Conservation (phyloP, 2,113 vertebrate genomes). For the Cebidichthys violaceus region DNA sequence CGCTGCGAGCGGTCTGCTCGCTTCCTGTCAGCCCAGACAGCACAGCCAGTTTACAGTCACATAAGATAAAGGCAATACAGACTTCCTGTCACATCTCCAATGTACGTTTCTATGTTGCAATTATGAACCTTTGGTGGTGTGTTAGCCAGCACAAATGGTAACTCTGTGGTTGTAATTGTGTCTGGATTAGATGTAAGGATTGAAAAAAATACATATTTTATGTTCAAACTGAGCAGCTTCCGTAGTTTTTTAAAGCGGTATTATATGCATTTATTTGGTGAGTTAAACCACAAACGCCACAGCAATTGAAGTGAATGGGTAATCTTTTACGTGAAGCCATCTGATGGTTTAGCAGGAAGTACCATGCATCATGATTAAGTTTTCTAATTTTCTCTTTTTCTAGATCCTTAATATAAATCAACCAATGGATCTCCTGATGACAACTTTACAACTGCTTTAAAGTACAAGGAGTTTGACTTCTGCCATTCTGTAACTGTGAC, state of each 20-base stretch:
- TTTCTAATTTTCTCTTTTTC: not conserved
- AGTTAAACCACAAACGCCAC: not conserved
- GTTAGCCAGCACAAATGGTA: not conserved
- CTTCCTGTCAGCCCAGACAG: conserved; percentile 66
- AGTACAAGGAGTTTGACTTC: conserved; percentile 4
- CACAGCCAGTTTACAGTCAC: not conserved
- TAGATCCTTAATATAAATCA: conserved; percentile 29
- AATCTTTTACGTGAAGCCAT: not conserved
- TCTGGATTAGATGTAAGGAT: not conserved
- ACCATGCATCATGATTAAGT: not conserved
- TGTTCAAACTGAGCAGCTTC: not conserved
- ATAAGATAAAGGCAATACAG: conserved; percentile 17
- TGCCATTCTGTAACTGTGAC: conserved; percentile 1
- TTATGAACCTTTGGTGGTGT: not conserved
- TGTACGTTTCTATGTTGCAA: not conserved
- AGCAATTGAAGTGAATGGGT: not conserved
- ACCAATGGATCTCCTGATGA: conserved; percentile 21
- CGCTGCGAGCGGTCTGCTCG: conserved; percentile 32
- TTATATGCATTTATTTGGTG: not conserved
- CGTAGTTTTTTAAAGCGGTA: not conserved
- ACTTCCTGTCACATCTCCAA: conserved; percentile 47
- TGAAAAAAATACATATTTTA: not conserved
- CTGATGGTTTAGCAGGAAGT: not conserved
- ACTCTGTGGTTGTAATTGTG: not conserved
- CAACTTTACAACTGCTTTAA: conserved; percentile 23